A percentile compares a stretch with the other conserved stretches of the same genome.
These are phyloP conservation scores for Brachyptera risi DNA, from an alignment of 2,888 invertebrate genomes.

Conservation along the genomic window DNA sequence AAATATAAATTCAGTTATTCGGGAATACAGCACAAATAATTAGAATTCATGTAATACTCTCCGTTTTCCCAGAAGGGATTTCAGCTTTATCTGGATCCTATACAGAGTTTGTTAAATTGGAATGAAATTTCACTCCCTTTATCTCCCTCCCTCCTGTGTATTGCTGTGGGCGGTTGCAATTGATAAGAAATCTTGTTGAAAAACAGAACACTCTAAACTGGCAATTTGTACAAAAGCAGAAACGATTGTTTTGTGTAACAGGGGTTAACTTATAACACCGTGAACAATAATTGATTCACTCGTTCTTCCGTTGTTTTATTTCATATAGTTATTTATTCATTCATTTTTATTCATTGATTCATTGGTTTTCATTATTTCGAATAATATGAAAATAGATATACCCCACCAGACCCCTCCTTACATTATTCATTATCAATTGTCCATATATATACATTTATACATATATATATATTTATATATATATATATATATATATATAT, in stretches of 20 bases:
- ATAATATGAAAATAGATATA: too few species aligned
- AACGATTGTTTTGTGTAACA: too few species aligned
- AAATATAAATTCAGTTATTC: background rate
- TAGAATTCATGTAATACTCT: slow-evolving; percentile 11
- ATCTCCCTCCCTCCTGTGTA: background rate
- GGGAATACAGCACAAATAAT: slow-evolving; percentile 9
- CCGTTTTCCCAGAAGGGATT: slow-evolving; percentile 15
- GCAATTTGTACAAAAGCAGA: too few species aligned
- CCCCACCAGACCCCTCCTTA: too few species aligned
- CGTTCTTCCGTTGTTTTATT: background rate
- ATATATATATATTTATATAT: too few species aligned
- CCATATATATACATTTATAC: too few species aligned
- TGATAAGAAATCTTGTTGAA: slow-evolving; percentile 13
- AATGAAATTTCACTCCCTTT: slow-evolving; percentile 12
- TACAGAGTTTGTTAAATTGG: background rate
- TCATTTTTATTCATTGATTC: too few species aligned
- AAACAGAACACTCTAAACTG: background rate
- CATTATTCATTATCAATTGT: too few species aligned
- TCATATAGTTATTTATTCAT: too few species aligned
- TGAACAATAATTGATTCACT: slow-evolving; percentile 3
- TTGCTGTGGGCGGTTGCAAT: background rate
- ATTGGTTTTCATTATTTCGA: too few species aligned
- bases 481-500: too few species aligned
- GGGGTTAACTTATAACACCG: background rate
- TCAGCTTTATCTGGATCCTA: background rate